Conservation (phyloP, 2,113 vertebrate genomes). For the Butastur rufipennis region DNA sequence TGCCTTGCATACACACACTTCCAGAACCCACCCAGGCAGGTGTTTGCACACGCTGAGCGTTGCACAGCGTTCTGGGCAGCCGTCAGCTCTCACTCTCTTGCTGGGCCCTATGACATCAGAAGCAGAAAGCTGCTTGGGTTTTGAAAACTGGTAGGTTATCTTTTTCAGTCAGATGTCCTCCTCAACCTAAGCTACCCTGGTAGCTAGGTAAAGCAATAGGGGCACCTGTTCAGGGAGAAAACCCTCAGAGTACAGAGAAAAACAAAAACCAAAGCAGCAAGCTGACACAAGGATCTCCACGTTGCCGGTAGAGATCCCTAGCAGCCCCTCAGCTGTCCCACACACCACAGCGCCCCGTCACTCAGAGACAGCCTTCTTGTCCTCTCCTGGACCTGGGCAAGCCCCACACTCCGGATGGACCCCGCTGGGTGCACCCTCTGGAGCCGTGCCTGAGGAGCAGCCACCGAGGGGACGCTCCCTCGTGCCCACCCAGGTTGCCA, state of each 20-base stretch:
- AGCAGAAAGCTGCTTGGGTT: background rate
- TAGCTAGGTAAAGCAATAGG: background rate
- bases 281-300: background rate
- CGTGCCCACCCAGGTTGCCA: too few species aligned
- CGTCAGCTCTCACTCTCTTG: background rate
- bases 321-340: background rate
- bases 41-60: accelerated
- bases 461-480: background rate
- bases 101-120: background rate
- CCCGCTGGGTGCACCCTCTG: accelerated
- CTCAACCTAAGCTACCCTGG: background rate
- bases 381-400: background rate
- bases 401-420: background rate
- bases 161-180: background rate
- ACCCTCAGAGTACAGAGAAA: background rate
- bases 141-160: background rate
- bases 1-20: background rate
- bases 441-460: background rate
- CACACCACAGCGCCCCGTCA: background rate
- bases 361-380: background rate
- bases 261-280: background rate
- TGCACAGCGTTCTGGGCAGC: background rate
- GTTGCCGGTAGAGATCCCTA: too few species aligned
- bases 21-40: background rate
- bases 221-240: background rate